These are phyloP conservation scores for Sebastiscus tertius DNA, from an alignment of 2,797 vertebrate genomes.

Conservation along the genomic window DNA sequence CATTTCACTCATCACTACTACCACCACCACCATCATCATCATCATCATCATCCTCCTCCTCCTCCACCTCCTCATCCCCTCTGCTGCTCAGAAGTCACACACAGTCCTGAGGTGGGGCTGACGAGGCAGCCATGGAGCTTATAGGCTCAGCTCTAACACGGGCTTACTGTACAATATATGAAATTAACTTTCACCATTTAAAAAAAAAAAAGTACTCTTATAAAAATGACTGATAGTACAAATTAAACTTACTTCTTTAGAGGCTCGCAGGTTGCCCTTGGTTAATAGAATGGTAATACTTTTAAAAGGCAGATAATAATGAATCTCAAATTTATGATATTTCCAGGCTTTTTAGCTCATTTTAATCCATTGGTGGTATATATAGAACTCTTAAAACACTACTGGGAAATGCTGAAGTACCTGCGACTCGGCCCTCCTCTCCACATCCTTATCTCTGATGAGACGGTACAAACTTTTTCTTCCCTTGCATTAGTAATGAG, in stretches of 20 bases:
- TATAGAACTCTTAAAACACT: not conserved
- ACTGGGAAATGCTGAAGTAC: not conserved
- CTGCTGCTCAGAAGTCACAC: conserved; percentile 1
- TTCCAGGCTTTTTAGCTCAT: not conserved
- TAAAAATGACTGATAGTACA: conserved; percentile 33
- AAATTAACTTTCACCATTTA: conserved; percentile 38
- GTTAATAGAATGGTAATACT: conserved; percentile 41
- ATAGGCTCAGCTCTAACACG: conserved; percentile 43
- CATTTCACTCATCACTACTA: not conserved
- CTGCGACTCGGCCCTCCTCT: not conserved
- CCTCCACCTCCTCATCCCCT: not conserved
- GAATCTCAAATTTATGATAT: conserved; percentile 16
- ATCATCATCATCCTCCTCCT: not conserved
- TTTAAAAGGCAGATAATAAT: conserved; percentile 11
- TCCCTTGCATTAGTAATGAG: no score
- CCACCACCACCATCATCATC: not conserved
- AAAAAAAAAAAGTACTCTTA: not conserved
- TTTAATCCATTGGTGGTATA: not conserved
- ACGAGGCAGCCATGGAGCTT: conserved; percentile 51
- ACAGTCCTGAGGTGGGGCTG: conserved; percentile 49
- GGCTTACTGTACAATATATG: not conserved
- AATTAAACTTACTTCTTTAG: conserved; percentile 45
- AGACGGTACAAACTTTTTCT: not conserved
- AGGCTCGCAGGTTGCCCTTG: conserved; percentile 4
- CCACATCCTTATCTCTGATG: conserved; percentile 2